Base-by-base conservation (phyloP, 2,797 vertebrate species). In the Acomys russatus region DNA sequence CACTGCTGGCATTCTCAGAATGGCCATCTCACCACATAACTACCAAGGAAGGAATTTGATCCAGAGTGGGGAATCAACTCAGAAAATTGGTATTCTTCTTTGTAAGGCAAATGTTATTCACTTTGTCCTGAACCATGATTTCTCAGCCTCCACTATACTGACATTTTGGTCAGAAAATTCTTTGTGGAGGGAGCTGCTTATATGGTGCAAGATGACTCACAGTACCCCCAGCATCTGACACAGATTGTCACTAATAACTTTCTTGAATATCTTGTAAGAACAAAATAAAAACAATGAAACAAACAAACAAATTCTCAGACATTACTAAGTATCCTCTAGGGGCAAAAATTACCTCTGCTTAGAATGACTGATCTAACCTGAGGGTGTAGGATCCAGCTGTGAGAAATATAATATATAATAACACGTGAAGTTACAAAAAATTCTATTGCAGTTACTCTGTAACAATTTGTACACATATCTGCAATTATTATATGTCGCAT, bases 51-150 rank as follows among this genome's bases (percentile, higher is more conserved):
- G 30, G 30, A 90, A 92, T 56, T n/a, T 30, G 35, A 86, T 91
- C 28, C 70, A 96, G 96, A 93, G 25, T 88, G 71, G 9, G 93
- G 92, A 91, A 66, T 38, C 23, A 93, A 56, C 23, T 94, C 63
- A 66, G 28, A 35, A 83, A 18, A 88, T 12, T 59, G 22, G 30
- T 51, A 88, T 35, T 90, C 23, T 90, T 44, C 14, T 64, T 85
- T 93, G 59, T 85, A 95, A 95, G 33, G 38, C 9, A 88, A 93
- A 76, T 90, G 11, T 15, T 6, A 89, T 17, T 84, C 71, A 64
- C 79, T 94, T 94, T 76, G n/a, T 91, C 64, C 76, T 49, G 30
- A 94, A 33, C 30, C 12, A 76, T 54, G 49, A 38, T 74, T 92
- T 91, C 44, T 88, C 64, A 59, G 6, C 63, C 66, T 70, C 56